Evolutionary conservation across 2,113 vertebrate species (phyloP).

Genomic region (Sarotherodon lohbergeri): DNA sequence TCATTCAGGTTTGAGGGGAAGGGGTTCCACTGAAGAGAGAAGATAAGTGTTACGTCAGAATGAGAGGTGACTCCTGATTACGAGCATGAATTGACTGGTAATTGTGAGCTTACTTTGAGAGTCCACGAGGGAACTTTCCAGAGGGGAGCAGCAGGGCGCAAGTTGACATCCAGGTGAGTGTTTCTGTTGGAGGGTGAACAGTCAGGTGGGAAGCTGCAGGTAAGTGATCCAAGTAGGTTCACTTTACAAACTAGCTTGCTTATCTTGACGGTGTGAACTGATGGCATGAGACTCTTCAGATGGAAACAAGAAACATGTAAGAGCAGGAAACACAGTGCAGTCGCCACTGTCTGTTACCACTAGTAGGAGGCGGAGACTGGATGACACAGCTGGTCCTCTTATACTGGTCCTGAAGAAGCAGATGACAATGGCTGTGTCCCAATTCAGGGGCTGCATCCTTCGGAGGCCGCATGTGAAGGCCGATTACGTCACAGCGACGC

Average conservation of each 20-base stretch:
- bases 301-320: background rate
- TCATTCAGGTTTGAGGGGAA: background rate
- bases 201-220: background rate
- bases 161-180: background rate
- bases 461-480: background rate
- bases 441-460: background rate
- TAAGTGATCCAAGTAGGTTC: background rate
- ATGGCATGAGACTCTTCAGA: background rate
- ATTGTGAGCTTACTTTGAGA: background rate
- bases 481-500: rapidly evolving
- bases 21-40: background rate
- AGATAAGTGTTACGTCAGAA: background rate
- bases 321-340: background rate
- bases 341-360: background rate
- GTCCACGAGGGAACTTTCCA: background rate
- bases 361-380: background rate
- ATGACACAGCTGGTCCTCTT: background rate
- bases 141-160: rapidly evolving
- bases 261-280: background rate
- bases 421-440: background rate
- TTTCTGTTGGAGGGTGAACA: rapidly evolving
- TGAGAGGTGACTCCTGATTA: background rate
- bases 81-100: background rate
- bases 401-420: background rate
- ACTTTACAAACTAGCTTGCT: background rate